Conservation (phyloP, 1,140 invertebrate genomes). For the Aporrectodea caliginosa region DNA sequence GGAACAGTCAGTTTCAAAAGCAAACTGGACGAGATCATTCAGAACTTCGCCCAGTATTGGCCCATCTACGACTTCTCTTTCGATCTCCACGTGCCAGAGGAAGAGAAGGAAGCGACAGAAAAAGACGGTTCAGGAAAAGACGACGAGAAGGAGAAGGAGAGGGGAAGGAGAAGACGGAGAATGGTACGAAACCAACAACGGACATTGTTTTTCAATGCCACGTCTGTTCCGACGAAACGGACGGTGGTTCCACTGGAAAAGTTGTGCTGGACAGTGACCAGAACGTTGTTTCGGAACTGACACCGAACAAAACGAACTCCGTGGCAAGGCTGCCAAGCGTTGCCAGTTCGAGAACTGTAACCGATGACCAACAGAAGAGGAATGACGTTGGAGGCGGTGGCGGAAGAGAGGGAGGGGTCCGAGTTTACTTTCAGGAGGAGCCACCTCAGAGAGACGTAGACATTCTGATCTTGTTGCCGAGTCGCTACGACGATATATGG, state of each 20-base stretch:
- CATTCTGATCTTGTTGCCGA: neutral
- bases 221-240: no score
- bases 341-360: no score
- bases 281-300: no score
- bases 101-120: no score
- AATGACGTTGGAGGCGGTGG: neutral
- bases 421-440: neutral
- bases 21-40: slow-evolving; percentile 52
- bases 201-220: no score
- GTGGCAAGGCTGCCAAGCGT: no score
- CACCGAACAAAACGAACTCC: no score
- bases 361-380: neutral
- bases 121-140: slow-evolving; percentile 6
- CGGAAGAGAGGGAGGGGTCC: no score
- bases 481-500: neutral
- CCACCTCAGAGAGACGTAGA: neutral
- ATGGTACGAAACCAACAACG: no score
- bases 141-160: slow-evolving; percentile 11
- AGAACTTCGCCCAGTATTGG: slow-evolving; percentile 51
- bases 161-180: no score
- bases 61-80: slow-evolving; percentile 39
- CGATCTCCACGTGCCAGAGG: slow-evolving; percentile 19
- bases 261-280: no score
- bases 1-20: slow-evolving; percentile 49
- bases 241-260: no score